Conservation (phyloP, 35 echinoderm and acorn worm species). For the Amphiura filiformis region DNA sequence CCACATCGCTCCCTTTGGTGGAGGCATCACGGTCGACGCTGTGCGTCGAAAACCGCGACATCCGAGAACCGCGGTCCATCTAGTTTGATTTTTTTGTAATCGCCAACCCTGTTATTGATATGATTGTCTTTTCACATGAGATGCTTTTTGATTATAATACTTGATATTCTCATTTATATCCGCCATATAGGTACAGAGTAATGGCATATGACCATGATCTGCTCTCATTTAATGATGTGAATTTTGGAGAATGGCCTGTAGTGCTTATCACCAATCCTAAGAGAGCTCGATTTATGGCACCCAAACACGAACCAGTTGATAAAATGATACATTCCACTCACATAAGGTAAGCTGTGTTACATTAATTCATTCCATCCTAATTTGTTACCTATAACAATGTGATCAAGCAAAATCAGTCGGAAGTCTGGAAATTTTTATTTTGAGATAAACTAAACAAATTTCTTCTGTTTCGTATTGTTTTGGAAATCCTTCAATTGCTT, state of each 20-base stretch:
- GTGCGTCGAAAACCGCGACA: no score
- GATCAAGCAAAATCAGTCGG: no score
- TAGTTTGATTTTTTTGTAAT: no score
- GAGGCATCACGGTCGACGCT: no score
- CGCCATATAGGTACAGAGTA: conserved; percentile 74
- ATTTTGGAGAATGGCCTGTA: conserved; percentile 89
- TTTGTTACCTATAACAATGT: neutral
- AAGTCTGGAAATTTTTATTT: neutral
- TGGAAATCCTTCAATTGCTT: no score
- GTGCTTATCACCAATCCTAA: conserved; percentile 97
- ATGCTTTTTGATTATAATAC: neutral
- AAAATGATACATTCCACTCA: conserved; percentile 89
- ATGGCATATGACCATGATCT: conserved; percentile 97
- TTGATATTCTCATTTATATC: neutral
- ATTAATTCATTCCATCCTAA: no score
- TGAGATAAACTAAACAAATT: neutral
- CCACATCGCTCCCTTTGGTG: no score
- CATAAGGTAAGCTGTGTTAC: conserved; percentile 62
- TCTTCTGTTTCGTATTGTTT: no score
- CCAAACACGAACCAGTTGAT: conserved; percentile 75
- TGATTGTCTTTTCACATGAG: no score
- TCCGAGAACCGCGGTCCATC: no score
- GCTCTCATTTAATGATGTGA: conserved; percentile 87
- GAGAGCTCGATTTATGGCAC: conserved; percentile 69
- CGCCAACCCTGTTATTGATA: no score